These are phyloP conservation scores for Burhinus bistriatus DNA, from an alignment of 2,113 vertebrate genomes.

Conservation along the genomic window DNA sequence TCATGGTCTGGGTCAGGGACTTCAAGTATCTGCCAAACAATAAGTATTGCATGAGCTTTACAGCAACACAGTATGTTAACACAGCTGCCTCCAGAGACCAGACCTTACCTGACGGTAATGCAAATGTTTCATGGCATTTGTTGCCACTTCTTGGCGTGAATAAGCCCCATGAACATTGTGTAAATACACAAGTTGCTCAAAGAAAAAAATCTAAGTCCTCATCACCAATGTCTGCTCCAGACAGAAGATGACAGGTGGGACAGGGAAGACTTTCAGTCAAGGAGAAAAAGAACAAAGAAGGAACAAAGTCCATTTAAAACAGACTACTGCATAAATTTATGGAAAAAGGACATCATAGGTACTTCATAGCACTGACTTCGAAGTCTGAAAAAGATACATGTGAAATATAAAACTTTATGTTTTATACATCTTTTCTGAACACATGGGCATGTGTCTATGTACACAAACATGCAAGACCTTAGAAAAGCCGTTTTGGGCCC, in stretches of 20 bases:
- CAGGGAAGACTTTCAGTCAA: not conserved
- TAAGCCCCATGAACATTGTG: not conserved
- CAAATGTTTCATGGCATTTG: not conserved
- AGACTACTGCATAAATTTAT: not conserved
- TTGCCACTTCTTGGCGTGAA: not conserved
- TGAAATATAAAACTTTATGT: not conserved
- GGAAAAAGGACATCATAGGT: not conserved
- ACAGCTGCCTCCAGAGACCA: not conserved
- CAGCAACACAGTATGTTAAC: not conserved
- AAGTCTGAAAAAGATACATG: not conserved
- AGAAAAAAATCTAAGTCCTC: not conserved
- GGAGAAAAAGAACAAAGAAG: not conserved
- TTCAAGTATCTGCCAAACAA: not conserved
- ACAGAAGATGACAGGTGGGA: not conserved
- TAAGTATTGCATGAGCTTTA: not conserved
- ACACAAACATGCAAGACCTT: not conserved
- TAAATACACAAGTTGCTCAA: not conserved
- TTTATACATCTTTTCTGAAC: not conserved
- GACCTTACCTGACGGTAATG: not conserved
- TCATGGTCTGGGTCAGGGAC: not conserved
- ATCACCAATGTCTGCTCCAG: not conserved
- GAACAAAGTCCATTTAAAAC: not conserved
- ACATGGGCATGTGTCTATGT: accelerated
- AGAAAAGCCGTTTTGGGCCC: not conserved
- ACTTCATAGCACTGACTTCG: not conserved